Evolutionary conservation across 2,888 invertebrate species (phyloP).

Genomic region (Anagyrus pseudococci): DNA sequence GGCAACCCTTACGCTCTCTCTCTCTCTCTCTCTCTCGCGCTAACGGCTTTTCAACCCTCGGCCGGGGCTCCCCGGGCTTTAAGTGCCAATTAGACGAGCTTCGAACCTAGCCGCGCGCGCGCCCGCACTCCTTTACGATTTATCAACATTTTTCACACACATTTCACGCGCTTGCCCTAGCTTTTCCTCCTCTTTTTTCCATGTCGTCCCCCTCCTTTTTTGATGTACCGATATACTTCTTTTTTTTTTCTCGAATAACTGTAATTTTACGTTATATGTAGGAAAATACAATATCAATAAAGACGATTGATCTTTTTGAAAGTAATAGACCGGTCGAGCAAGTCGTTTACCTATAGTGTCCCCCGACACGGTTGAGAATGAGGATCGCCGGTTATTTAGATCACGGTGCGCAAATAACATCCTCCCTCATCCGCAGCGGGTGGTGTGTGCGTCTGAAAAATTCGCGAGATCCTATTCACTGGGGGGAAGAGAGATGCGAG

Average conservation of each 20-base stretch:
- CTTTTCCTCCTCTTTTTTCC: no score
- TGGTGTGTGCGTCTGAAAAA: background rate
- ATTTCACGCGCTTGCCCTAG: background rate
- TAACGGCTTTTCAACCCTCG: background rate
- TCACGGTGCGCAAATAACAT: no score
- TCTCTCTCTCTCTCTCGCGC: background rate
- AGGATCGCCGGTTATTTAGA: no score
- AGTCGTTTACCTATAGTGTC: no score
- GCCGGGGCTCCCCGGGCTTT: no score
- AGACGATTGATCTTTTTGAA: no score
- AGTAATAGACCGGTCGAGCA: no score
- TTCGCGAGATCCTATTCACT: background rate
- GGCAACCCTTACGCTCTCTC: background rate
- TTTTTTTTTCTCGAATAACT: background rate
- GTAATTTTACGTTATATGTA: no score
- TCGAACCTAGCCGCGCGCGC: background rate
- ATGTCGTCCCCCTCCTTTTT: background rate
- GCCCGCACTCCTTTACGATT: background rate
- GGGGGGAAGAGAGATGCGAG: background rate
- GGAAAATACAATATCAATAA: no score
- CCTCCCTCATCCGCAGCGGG: no score
- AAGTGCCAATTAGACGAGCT: background rate
- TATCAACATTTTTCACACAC: slow-evolving; percentile 10
- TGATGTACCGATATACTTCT: background rate
- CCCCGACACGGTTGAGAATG: no score